Evolutionary conservation across 2,888 invertebrate genomes (phyloP).

Genomic region (Drosophila affinis): DNA sequence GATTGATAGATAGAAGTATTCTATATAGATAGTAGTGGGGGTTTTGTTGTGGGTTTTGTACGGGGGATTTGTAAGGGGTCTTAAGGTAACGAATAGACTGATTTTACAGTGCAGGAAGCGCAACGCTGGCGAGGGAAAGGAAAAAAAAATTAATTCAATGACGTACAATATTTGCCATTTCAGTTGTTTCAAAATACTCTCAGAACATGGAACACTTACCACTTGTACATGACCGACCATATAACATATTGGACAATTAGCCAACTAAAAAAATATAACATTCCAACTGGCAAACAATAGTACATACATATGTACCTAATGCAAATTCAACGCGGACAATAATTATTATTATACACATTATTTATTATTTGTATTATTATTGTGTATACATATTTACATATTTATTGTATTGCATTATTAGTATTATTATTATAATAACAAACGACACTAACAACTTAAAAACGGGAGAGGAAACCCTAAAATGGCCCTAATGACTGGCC

Average conservation of each 20-base stretch:
- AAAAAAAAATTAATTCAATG: neutral
- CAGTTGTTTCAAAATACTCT: neutral
- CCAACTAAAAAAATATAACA: too few species aligned
- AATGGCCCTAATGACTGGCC: neutral
- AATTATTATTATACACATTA: too few species aligned
- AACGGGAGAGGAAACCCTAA: neutral
- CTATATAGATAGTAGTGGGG: neutral
- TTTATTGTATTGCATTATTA: too few species aligned
- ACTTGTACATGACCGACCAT: too few species aligned
- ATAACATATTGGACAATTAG: too few species aligned
- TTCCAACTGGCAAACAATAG: too few species aligned
- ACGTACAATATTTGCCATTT: neutral
- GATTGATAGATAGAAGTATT: neutral
- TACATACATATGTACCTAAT: too few species aligned
- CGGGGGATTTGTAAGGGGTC: neutral
- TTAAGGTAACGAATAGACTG: slow-evolving; percentile 30
- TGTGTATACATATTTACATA: too few species aligned
- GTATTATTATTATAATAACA: too few species aligned
- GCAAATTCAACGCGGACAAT: too few species aligned
- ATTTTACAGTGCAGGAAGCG: slow-evolving; percentile 10
- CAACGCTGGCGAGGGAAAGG: neutral
- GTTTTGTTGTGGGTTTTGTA: neutral
- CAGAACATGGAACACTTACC: too few species aligned
- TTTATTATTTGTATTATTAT: too few species aligned
- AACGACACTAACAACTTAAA: neutral